Conservation (phyloP, 2,113 vertebrate genomes). For the Gymnarchus niloticus region DNA sequence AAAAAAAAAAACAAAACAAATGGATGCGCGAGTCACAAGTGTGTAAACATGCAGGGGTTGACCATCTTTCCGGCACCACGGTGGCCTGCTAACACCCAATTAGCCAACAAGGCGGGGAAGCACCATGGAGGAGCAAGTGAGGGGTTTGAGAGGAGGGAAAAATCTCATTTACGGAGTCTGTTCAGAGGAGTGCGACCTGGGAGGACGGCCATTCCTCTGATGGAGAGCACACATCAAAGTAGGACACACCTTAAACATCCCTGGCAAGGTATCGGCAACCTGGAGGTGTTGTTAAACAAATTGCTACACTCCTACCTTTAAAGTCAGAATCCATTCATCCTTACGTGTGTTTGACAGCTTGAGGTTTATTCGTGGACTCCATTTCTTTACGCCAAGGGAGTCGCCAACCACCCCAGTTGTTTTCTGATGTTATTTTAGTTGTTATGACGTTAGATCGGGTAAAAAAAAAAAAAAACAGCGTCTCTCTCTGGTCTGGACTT, state of each 20-base stretch:
- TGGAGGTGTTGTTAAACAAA: slow-evolving; percentile 53
- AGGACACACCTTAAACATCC: slow-evolving; percentile 39
- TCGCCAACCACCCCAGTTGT: not conserved
- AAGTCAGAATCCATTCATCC: slow-evolving; percentile 39
- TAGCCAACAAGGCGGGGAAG: slow-evolving; percentile 39
- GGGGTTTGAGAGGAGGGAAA: slow-evolving; percentile 23
- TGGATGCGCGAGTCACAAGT: slow-evolving; percentile 25
- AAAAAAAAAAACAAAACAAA: slow-evolving; percentile 12
- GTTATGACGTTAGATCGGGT: slow-evolving; percentile 5
- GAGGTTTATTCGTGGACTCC: slow-evolving; percentile 28
- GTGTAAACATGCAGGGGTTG: slow-evolving; percentile 51
- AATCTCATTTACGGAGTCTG: slow-evolving; percentile 40
- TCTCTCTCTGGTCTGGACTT: not conserved
- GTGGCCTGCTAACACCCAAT: slow-evolving; percentile 47
- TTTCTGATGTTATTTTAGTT: slow-evolving; percentile 23
- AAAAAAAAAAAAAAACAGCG: not conserved
- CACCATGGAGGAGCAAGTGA: slow-evolving; percentile 40
- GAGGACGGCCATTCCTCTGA: slow-evolving; percentile 32
- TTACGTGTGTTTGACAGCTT: slow-evolving; percentile 39
- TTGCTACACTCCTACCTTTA: slow-evolving; percentile 36
- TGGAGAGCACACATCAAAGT: slow-evolving; percentile 44
- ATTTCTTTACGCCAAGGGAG: not conserved
- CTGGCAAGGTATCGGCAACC: slow-evolving; percentile 42
- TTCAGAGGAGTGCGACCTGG: slow-evolving; percentile 31
- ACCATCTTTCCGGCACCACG: slow-evolving; percentile 25